These are phyloP conservation scores for Nomada fucata DNA, from an alignment of 2,888 invertebrate genomes.

Conservation along the genomic window DNA sequence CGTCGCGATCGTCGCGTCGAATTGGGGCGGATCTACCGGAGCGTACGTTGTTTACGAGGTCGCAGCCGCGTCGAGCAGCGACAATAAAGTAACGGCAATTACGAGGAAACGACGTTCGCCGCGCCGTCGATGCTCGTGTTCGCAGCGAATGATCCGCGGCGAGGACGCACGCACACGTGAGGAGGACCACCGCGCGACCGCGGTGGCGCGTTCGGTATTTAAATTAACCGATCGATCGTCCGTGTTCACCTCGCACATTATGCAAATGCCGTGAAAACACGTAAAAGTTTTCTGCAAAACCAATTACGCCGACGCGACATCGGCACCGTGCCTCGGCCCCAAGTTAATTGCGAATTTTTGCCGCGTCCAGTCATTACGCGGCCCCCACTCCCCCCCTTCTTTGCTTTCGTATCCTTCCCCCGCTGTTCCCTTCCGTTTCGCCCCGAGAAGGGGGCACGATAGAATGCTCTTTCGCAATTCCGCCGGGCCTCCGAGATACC, in stretches of 20 bases:
- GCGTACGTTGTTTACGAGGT: conserved; percentile 33
- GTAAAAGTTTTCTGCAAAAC: conserved; percentile 82
- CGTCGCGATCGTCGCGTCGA: conserved; percentile 27
- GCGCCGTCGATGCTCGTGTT: conserved; percentile 34
- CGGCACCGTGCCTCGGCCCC: conserved; percentile 67
- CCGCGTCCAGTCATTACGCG: conserved; percentile 73
- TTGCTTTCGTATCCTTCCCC: neutral
- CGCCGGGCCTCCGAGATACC: conserved; percentile 35
- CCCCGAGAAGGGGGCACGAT: conserved; percentile 12
- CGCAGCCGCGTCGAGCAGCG: conserved; percentile 55
- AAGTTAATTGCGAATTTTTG: conserved; percentile 81
- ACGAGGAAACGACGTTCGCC: conserved; percentile 79
- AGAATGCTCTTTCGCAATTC: conserved; percentile 57
- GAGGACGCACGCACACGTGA: conserved; percentile 7
- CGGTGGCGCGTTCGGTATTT: conserved; percentile 80
- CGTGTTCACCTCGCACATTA: conserved; percentile 82
- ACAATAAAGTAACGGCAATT: conserved; percentile 83
- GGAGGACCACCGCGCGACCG: conserved; percentile 31
- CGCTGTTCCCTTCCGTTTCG: conserved; percentile 2
- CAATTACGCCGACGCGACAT: conserved; percentile 82
- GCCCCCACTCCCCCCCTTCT: neutral
- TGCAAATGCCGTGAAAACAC: conserved; percentile 82
- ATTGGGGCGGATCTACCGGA: conserved; percentile 53
- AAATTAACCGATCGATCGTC: conserved; percentile 83
- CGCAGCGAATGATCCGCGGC: conserved; percentile 18